A percentile compares a stretch with the other conserved stretches of the same genome.
phyloP scores from a whole-genome alignment of 2,888 invertebrate genomes.

The Leptinotarsa tumamoca region DNA sequence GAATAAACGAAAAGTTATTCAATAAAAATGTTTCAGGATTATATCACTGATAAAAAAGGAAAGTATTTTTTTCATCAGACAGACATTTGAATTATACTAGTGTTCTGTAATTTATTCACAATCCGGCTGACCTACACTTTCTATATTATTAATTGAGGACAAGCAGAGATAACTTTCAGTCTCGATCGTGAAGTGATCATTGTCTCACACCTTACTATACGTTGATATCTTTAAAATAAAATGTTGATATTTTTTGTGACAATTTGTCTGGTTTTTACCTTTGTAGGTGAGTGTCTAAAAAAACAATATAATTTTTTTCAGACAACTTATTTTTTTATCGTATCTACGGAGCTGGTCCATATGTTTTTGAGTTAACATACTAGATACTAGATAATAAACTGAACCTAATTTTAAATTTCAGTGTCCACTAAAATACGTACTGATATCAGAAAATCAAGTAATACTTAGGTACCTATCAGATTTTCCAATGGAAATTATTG shows the following conservation, averaged over 20 bases:
- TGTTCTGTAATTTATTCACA: conserved; percentile 22
- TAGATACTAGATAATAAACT: too few relatives aligned
- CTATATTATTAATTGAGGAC: conserved; percentile 28
- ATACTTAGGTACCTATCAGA: too few relatives aligned
- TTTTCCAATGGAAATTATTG: too few relatives aligned
- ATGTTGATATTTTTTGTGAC: conserved; percentile 21
- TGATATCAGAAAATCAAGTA: too few relatives aligned
- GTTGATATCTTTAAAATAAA: neutral
- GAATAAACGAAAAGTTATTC: too few relatives aligned
- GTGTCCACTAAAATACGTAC: too few relatives aligned
- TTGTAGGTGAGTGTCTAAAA: conserved; percentile 17
- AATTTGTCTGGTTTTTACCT: neutral
- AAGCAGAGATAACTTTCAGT: conserved; percentile 37
- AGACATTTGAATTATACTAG: neutral
- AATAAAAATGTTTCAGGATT: too few relatives aligned
- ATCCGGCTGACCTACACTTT: conserved; percentile 24
- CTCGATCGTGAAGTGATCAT: conserved; percentile 24
- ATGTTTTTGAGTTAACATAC: too few relatives aligned
- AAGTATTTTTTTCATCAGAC: conserved; percentile 7
- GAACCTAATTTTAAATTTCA: too few relatives aligned
- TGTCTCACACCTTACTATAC: neutral
- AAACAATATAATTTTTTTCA: too few relatives aligned
- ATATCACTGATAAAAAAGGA: neutral
- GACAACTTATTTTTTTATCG: too few relatives aligned
- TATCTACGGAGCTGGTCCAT: too few relatives aligned